phyloP scores from a whole-genome alignment of 2,888 invertebrate genomes.

The Abrostola tripartita region DNA sequence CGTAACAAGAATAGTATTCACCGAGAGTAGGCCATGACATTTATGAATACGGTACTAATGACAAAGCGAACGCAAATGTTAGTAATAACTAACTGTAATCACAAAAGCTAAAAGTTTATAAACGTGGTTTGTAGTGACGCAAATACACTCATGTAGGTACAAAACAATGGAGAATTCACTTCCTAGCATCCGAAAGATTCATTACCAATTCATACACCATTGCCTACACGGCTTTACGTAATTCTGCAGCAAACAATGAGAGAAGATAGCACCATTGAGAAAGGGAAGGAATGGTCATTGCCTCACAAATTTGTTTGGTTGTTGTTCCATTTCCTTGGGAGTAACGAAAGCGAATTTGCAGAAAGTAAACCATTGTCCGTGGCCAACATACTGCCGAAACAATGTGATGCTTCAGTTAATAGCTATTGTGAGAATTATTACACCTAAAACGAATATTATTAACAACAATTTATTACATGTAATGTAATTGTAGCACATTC shows the following conservation, averaged over 20 bases:
- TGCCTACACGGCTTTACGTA: constrained; percentile 81
- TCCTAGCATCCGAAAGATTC: constrained; percentile 79
- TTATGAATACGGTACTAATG: constrained; percentile 50
- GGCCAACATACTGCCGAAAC: constrained; percentile 51
- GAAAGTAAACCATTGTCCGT: constrained; percentile 74
- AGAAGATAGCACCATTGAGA: constrained; percentile 80
- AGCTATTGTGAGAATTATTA: constrained; percentile 57
- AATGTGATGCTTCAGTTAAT: constrained; percentile 60
- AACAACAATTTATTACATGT: constrained; percentile 22
- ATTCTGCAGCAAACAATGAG: constrained; percentile 81
- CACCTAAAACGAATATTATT: constrained; percentile 43
- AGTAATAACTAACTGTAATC: constrained; percentile 43
- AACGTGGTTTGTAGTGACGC: constrained; percentile 24
- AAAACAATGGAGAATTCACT: constrained; percentile 77
- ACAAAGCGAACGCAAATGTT: constrained; percentile 46
- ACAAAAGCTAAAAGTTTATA: constrained; percentile 26
- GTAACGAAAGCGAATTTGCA: constrained; percentile 74
- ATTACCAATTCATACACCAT: constrained; percentile 82
- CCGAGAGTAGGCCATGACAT: constrained; percentile 50
- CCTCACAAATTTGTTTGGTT: constrained; percentile 80
- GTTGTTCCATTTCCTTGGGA: constrained; percentile 73
- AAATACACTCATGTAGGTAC: constrained; percentile 39
- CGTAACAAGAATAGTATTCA: constrained; percentile 42
- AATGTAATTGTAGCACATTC: constrained; percentile 21
- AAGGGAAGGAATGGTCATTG: constrained; percentile 83